phyloP scores from a whole-genome alignment of 92 coral and sea anemone species.

The Pocillopora meandrina region DNA sequence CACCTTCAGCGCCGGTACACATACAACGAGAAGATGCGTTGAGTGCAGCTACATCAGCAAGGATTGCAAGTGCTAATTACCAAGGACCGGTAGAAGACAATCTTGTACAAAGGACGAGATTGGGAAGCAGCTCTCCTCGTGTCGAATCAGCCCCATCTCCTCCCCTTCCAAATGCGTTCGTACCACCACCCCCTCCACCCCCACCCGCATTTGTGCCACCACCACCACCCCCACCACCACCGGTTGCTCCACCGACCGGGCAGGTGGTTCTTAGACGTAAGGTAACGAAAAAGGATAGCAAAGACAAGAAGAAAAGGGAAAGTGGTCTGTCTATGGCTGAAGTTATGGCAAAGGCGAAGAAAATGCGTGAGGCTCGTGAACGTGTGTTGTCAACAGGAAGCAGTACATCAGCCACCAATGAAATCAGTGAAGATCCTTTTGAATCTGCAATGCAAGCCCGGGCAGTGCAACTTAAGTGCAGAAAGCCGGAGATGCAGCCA shows the following conservation, averaged over 20 bases:
- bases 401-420: conserved; percentile 44
- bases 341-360: conserved; percentile 82
- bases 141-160: conserved; percentile 58
- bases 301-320: conserved; percentile 71
- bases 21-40: conserved; percentile 78
- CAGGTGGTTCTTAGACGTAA: conserved; percentile 39
- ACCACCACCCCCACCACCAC: conserved; percentile 79
- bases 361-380: conserved; percentile 72
- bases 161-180: conserved; percentile 40
- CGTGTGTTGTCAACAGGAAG: conserved; percentile 48
- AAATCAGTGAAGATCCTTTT: conserved; percentile 59
- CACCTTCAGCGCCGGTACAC: conserved; percentile 18
- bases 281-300: conserved; percentile 44
- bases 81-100: conserved; percentile 67
- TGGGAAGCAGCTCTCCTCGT: conserved; percentile 37
- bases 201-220: conserved; percentile 51
- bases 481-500: conserved; percentile 36
- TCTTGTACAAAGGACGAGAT: conserved; percentile 62
- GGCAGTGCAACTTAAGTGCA: conserved; percentile 60
- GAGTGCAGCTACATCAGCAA: conserved; percentile 73
- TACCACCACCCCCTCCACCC: conserved; percentile 46
- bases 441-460: conserved; percentile 73
- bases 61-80: conserved; percentile 49
- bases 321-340: conserved; percentile 77
- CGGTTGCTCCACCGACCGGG: conserved; percentile 71